phyloP scores from a whole-genome alignment of 2,797 vertebrate genomes.

The Eospalax fontanierii region DNA sequence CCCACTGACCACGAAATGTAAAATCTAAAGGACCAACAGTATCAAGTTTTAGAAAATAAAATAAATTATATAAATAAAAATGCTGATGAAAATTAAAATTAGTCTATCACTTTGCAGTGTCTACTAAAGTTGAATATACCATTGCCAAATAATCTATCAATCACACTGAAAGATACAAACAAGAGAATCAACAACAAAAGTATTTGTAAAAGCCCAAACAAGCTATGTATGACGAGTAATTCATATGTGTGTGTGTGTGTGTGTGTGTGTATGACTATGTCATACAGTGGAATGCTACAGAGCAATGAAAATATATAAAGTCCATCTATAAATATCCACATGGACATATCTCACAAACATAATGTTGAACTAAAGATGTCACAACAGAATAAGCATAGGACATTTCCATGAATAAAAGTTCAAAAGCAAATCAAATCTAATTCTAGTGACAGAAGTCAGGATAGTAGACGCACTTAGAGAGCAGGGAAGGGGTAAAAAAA shows the following conservation, averaged over 20 bases:
- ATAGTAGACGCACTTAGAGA: not conserved
- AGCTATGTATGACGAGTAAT: slow-evolving; percentile 57
- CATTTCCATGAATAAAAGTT: slow-evolving; percentile 44
- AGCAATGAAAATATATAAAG: not conserved
- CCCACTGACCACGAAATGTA: slow-evolving; percentile 9
- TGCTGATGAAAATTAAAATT: slow-evolving; percentile 56
- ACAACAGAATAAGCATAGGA: slow-evolving; percentile 37
- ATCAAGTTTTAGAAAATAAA: slow-evolving; percentile 35
- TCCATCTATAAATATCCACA: slow-evolving; percentile 4
- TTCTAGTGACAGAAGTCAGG: slow-evolving; percentile 1
- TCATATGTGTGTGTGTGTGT: no score
- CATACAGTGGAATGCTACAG: not conserved
- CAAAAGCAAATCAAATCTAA: slow-evolving; percentile 60
- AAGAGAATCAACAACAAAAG: slow-evolving; percentile 48
- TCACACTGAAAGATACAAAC: not conserved
- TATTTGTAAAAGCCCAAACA: slow-evolving; percentile 58
- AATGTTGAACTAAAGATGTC: slow-evolving; percentile 40
- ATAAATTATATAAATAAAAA: not conserved
- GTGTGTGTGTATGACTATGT: not conserved
- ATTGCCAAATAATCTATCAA: slow-evolving; percentile 30
- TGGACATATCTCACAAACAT: slow-evolving; percentile 42
- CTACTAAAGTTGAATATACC: not conserved
- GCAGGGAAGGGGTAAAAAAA: not conserved
- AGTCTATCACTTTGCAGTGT: not conserved
- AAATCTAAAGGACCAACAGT: slow-evolving; percentile 54